These are phyloP conservation scores for Lithobates sylvaticus DNA, from an alignment of 2,797 vertebrate genomes.

Conservation along the genomic window DNA sequence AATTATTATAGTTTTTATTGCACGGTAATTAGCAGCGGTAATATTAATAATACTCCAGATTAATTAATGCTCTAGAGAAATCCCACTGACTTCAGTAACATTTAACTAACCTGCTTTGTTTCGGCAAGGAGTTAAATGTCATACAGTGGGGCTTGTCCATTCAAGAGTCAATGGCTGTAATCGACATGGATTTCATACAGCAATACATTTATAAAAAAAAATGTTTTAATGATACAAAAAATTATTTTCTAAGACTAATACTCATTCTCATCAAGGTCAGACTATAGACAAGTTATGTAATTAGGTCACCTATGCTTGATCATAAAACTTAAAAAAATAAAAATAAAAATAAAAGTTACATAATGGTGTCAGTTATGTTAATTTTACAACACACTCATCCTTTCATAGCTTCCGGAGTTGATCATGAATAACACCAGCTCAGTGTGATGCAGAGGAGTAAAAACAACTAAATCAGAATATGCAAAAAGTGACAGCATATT, in stretches of 20 bases:
- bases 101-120: conserved; percentile 14
- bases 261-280: background rate
- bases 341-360: background rate
- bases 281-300: background rate
- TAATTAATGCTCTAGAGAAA: conserved; percentile 32
- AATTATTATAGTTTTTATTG: conserved; percentile 81
- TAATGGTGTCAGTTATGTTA: conserved; percentile 7
- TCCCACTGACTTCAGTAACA: conserved; percentile 5
- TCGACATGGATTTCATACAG: background rate
- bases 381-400: background rate
- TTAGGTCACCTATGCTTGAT: conserved; percentile 11
- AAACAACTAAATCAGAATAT: conserved; percentile 41
- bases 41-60: conserved; percentile 50
- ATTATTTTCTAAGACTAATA: background rate
- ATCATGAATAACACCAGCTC: conserved; percentile 23
- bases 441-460: conserved; percentile 6
- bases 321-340: conserved; percentile 1
- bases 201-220: too few species aligned
- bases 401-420: background rate
- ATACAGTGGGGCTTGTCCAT: background rate
- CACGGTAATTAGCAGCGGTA: conserved; percentile 61
- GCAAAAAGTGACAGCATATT: conserved; percentile 36
- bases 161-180: background rate
- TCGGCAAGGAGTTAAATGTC: background rate
- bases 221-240: background rate